phyloP scores from a whole-genome alignment of 2,113 vertebrate genomes.

The Calyptomena viridis region DNA sequence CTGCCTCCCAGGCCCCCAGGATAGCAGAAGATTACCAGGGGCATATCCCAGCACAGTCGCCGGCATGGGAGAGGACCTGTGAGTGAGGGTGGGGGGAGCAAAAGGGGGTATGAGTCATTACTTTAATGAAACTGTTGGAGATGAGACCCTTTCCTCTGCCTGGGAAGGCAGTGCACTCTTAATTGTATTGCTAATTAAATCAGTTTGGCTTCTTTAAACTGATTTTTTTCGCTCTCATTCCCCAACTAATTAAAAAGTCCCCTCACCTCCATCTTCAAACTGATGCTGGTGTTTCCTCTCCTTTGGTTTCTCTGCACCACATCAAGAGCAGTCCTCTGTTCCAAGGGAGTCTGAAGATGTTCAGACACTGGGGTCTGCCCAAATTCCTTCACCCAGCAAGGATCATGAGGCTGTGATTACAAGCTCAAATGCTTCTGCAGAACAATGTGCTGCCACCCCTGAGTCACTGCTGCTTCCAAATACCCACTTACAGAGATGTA shows the following conservation, averaged over 20 bases:
- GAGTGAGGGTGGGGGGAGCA: not conserved
- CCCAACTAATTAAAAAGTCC: not conserved
- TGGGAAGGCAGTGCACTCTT: not conserved
- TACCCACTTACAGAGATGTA: not conserved
- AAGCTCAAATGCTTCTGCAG: not conserved
- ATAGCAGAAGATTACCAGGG: slow-evolving; percentile 65
- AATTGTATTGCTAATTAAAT: not conserved
- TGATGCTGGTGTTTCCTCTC: not conserved
- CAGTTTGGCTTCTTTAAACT: not conserved
- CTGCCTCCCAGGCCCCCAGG: slow-evolving; percentile 58
- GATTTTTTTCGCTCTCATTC: not conserved
- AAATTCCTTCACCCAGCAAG: not conserved
- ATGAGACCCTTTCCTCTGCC: not conserved
- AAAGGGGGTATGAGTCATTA: not conserved
- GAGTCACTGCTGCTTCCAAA: not conserved
- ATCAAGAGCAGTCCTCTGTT: not conserved
- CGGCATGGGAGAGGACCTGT: not conserved
- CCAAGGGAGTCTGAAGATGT: not conserved
- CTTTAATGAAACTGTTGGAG: not conserved
- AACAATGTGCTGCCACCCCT: accelerated
- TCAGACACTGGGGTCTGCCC: not conserved
- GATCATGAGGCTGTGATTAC: not conserved
- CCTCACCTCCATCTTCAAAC: not conserved
- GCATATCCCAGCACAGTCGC: slow-evolving; percentile 35
- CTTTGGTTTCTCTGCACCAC: not conserved